Conservation (phyloP, 2,797 vertebrate genomes). For the Rhincodon typus region DNA sequence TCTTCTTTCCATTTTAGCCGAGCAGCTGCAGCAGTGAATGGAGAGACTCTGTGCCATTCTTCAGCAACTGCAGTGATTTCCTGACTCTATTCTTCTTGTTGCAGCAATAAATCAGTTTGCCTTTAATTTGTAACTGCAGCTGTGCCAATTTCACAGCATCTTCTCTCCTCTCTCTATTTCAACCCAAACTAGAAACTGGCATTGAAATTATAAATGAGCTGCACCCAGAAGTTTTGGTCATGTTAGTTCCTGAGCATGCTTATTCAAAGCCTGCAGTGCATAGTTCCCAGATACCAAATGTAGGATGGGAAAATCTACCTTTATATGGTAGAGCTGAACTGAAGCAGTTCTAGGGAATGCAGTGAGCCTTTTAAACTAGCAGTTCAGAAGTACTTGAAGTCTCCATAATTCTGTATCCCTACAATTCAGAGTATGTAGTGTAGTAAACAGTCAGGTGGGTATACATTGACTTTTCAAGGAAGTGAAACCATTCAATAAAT, state of each 20-base stretch:
- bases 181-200: neutral
- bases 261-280: neutral
- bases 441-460: neutral
- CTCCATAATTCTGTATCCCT: neutral
- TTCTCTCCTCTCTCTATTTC: neutral
- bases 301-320: neutral
- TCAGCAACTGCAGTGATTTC: constrained; percentile 34
- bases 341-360: neutral
- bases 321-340: neutral
- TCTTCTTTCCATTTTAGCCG: constrained; percentile 22
- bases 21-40: constrained; percentile 33
- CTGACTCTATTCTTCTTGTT: constrained; percentile 16
- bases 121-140: constrained; percentile 32
- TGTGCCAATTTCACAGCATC: constrained; percentile 14
- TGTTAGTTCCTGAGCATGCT: neutral
- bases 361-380: neutral
- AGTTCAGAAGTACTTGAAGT: neutral
- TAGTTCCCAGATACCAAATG: neutral
- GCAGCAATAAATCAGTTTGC: constrained; percentile 34
- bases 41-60: constrained; percentile 29
- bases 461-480: neutral
- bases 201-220: neutral
- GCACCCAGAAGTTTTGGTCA: neutral
- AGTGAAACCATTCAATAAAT: neutral
- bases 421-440: neutral